Percentiles rank a stretch among this genome's conserved stretches.
Evolutionary conservation across 1,140 invertebrate genomes (phyloP).

Genomic region (Ridgeia piscesae): DNA sequence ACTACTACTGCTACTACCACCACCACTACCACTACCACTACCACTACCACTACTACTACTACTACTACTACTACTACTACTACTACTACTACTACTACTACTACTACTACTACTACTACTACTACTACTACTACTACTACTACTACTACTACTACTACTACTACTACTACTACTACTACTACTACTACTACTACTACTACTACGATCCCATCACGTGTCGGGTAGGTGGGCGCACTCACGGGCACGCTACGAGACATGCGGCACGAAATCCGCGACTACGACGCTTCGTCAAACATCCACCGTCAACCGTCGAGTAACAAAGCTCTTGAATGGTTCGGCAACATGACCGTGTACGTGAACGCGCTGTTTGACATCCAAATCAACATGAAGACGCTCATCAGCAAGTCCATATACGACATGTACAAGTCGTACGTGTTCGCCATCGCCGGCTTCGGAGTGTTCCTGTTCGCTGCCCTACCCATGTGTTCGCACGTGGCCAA

Average conservation of each 20-base stretch:
- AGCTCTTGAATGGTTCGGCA: slow-evolving; percentile 16
- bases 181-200: too few relatives aligned
- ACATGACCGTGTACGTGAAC: slow-evolving; percentile 26
- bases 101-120: too few relatives aligned
- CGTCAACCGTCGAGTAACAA: not conserved
- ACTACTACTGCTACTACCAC: too few relatives aligned
- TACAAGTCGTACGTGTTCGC: not conserved
- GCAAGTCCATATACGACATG: not conserved
- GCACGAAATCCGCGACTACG: slow-evolving; percentile 25
- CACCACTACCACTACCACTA: too few relatives aligned
- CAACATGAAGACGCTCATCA: not conserved
- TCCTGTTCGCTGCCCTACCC: not conserved
- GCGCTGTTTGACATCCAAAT: not conserved
- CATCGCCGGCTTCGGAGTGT: not conserved
- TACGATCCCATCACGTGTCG: not conserved
- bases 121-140: too few relatives aligned
- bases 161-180: too few relatives aligned
- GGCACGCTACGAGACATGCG: slow-evolving; percentile 15
- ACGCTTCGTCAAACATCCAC: not conserved
- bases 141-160: too few relatives aligned
- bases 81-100: too few relatives aligned
- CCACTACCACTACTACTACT: too few relatives aligned
- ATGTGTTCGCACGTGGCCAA: not conserved
- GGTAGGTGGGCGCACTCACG: not conserved
- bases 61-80: too few relatives aligned